phyloP scores from a whole-genome alignment of 2,888 invertebrate species.

The Ganaspis brasiliensis region DNA sequence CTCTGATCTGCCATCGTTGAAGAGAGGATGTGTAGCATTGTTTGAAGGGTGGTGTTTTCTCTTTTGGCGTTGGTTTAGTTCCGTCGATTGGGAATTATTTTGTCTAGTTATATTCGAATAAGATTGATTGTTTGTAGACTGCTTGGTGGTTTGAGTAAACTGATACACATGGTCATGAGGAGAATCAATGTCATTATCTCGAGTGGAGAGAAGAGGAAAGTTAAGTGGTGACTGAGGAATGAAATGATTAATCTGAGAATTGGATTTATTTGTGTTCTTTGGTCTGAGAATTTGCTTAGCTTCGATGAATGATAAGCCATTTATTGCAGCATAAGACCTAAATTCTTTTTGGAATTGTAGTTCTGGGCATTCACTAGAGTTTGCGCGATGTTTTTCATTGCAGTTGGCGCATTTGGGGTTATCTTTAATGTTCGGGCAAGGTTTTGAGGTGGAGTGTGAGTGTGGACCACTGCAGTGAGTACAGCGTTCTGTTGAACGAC shows the following conservation, averaged over 20 bases:
- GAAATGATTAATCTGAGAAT: too few relatives aligned
- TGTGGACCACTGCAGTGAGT: neutral
- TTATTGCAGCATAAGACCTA: slow-evolving; percentile 38
- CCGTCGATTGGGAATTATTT: too few relatives aligned
- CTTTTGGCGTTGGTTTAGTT: neutral
- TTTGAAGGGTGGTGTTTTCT: neutral
- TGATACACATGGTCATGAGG: too few relatives aligned
- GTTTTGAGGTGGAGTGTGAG: neutral
- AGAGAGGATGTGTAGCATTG: neutral
- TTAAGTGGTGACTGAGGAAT: too few relatives aligned
- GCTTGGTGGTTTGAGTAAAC: too few relatives aligned
- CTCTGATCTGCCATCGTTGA: neutral
- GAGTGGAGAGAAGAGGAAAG: too few relatives aligned
- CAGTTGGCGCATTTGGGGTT: neutral
- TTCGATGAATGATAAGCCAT: slow-evolving; percentile 9
- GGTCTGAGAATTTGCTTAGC: slow-evolving; percentile 2
- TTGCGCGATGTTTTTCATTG: neutral
- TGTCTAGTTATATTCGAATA: too few relatives aligned
- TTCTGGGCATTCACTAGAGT: slow-evolving; percentile 26
- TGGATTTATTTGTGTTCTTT: neutral
- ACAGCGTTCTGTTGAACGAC: neutral
- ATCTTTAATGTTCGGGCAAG: neutral
- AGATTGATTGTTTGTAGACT: too few relatives aligned
- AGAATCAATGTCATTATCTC: too few relatives aligned
- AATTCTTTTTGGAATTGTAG: slow-evolving; percentile 41